Conservation (phyloP, 92 coral and sea anemone genomes). For the Zoanthus sociatus region DNA sequence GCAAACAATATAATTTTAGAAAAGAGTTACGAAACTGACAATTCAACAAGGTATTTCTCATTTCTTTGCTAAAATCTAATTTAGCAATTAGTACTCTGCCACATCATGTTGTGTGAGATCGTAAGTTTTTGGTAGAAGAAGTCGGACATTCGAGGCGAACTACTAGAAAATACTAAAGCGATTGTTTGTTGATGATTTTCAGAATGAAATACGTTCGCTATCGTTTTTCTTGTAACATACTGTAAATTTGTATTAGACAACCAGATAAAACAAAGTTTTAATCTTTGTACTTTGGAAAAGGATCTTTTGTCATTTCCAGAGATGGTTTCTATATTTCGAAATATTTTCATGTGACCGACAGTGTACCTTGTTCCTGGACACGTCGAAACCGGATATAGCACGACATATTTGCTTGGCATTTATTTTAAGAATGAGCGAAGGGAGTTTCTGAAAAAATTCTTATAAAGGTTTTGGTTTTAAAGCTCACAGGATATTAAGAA, state of each 20-base stretch:
- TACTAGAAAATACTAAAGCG: neutral
- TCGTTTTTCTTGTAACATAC: neutral
- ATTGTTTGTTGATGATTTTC: neutral
- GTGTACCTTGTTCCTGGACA: neutral
- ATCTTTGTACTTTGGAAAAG: conserved; percentile 29
- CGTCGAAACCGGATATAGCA: conserved; percentile 4
- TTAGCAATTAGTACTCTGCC: conserved; percentile 9
- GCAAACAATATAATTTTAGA: neutral
- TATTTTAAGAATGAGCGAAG: neutral
- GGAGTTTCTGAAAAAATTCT: neutral
- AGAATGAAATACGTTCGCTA: neutral
- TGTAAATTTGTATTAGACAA: no score
- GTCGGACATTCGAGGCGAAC: neutral
- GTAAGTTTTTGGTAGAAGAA: no score
- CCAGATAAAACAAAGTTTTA: neutral
- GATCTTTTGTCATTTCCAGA: neutral
- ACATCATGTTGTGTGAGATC: neutral
- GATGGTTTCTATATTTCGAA: conserved; percentile 20
- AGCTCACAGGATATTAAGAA: neutral
- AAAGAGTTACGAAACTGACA: conserved; percentile 11
- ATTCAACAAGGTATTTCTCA: neutral
- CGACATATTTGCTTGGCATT: neutral
- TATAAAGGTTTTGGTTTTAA: neutral
- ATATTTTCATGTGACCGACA: conserved; percentile 31
- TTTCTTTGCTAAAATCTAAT: conserved; percentile 6